These are phyloP conservation scores for Enteromius unitaeniatus DNA, from an alignment of 2,797 vertebrate species.

Conservation along the genomic window DNA sequence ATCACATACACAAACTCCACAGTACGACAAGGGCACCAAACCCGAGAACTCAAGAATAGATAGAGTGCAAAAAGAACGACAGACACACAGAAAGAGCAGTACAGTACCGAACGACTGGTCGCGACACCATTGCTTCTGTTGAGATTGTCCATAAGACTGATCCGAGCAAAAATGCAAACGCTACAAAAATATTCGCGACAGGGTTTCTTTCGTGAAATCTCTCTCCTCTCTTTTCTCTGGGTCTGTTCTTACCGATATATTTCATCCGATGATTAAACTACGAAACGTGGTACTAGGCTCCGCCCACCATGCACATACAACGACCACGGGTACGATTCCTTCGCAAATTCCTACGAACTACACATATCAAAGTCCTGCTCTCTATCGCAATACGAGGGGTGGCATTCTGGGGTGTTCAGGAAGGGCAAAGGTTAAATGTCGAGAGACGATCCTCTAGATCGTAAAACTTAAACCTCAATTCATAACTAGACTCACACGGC, in stretches of 20 bases:
- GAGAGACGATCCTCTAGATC: conserved; percentile 67
- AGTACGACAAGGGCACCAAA: conserved; percentile 81
- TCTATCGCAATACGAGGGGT: conserved; percentile 2
- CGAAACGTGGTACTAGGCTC: background rate
- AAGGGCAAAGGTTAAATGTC: conserved; percentile 66
- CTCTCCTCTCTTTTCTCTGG: conserved; percentile 51
- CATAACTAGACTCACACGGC: conserved; percentile 91
- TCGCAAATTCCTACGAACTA: conserved; percentile 20
- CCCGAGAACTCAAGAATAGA: conserved; percentile 65
- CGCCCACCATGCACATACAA: conserved; percentile 15
- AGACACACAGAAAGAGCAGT: conserved; percentile 55
- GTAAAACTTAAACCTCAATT: conserved; percentile 82
- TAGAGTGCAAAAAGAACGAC: conserved; percentile 44
- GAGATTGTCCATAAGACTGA: conserved; percentile 91
- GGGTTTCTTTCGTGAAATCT: conserved; percentile 29
- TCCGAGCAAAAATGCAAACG: conserved; percentile 65
- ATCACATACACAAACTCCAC: conserved; percentile 85
- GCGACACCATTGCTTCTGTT: conserved; percentile 80
- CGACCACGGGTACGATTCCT: conserved; percentile 16
- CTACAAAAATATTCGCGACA: conserved; percentile 20
- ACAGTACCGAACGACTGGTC: conserved; percentile 89
- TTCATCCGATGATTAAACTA: background rate
- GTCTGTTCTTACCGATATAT: background rate
- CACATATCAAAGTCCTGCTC: conserved; percentile 2
- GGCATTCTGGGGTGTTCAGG: conserved; percentile 35